Evolutionary conservation across 1,140 invertebrate genomes (phyloP), one percentile per base, ranked within the genome.

Genomic region (Nylanderia fulva): DNA sequence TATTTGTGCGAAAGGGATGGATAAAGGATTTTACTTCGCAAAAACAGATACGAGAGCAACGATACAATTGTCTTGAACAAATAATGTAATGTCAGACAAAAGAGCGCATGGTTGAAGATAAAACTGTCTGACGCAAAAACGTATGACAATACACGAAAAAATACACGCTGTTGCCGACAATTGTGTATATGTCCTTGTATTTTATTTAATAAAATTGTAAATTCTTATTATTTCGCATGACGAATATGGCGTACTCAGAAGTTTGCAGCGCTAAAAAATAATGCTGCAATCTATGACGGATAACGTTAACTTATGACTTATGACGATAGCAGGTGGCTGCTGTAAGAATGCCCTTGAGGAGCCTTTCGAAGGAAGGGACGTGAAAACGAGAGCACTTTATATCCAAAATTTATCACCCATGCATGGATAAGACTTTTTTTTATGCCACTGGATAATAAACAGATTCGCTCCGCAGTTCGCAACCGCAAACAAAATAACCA

Each of bases 401-500:
- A 58, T 60, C 48, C 56, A 66, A 42, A 72, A 82, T 82, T 82
- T 72, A 82, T 80, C 64, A 80, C 21, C 18, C 42, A 7, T 68
- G 33, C 33, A n/a, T n/a, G 24, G 11, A 60, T 18, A 69, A 56
- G 5, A 36, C 24, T 48, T 36, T 82, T 79, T 77, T 82, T 82
- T 45, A 21, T 48, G n/a, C 18, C 13, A 58, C 52, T 42, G 60
- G 75, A n/a, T 66, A 66, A 48, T 80, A 71, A 72, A 72, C 52
- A 82, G 52, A 72, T 82, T 82, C 64, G 33, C 21, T 69, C 15
- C 42, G 29, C 42, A 66, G 42, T 79, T 79, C 61, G 36, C 61
- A 66, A 79, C 61, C 42, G 68, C 61, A 79, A 79, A 79, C n/a
- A 68, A 66, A 79, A 66, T 79, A 79, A 68, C 27, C 42, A 29